Percentiles rank a stretch among this genome's conserved stretches.
Conservation (phyloP, 2,113 vertebrate species). For the Limnothrissa miodon region DNA sequence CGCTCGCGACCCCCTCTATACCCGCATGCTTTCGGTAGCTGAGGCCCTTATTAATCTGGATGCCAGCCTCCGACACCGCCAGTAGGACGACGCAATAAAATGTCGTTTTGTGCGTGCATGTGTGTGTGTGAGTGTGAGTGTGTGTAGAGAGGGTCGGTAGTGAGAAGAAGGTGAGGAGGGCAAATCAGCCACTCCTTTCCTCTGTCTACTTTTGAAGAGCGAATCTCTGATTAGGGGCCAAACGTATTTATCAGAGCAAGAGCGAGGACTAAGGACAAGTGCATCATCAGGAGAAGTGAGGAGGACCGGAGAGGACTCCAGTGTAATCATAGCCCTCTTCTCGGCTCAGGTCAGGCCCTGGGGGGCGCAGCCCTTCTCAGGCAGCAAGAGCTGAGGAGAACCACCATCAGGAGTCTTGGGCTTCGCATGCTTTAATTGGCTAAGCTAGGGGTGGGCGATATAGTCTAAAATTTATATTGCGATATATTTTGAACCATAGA, state of each 20-base stretch:
- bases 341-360: not conserved
- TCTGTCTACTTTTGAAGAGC: constrained; percentile 33
- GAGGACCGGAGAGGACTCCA: not conserved
- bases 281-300: not conserved
- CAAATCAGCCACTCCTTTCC: constrained; percentile 46
- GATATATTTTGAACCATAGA: too few relatives aligned
- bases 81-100: constrained; percentile 36
- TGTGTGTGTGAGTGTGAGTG: too few relatives aligned
- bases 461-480: too few relatives aligned
- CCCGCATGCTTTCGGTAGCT: not conserved
- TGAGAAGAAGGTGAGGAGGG: too few relatives aligned
- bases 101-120: too few relatives aligned
- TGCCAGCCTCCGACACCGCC: constrained; percentile 20
- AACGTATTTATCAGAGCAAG: constrained; percentile 45
- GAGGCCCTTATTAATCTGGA: not conserved
- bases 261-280: constrained; percentile 23
- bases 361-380: not conserved
- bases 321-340: not conserved
- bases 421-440: not conserved
- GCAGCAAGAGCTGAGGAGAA: not conserved
- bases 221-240: constrained; percentile 48
- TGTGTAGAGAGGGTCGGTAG: too few relatives aligned
- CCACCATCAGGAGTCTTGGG: not conserved
- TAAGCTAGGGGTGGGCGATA: too few relatives aligned
- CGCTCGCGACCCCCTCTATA: not conserved